Conservation (phyloP, 2,797 vertebrate species). For the Lacerta viridis region DNA sequence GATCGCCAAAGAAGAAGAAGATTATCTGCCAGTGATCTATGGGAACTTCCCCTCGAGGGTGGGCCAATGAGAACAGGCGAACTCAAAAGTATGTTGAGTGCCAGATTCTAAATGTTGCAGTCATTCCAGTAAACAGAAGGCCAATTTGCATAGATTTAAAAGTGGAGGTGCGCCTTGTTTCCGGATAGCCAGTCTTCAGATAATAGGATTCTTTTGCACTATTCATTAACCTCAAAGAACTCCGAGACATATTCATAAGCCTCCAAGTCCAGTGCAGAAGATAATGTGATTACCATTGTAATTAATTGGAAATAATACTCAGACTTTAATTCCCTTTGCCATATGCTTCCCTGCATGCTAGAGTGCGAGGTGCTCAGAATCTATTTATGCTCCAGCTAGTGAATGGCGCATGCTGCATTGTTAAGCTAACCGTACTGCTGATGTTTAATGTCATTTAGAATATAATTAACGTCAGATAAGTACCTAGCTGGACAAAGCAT, state of each 20-base stretch:
- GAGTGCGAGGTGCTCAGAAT: slow-evolving; percentile 25
- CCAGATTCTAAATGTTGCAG: background rate
- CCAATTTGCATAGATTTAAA: slow-evolving; percentile 3
- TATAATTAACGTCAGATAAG: slow-evolving; percentile 75
- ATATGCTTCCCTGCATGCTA: background rate
- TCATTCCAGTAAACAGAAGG: slow-evolving; percentile 6
- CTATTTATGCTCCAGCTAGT: slow-evolving; percentile 44
- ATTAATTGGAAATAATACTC: slow-evolving; percentile 41
- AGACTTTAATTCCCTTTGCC: background rate
- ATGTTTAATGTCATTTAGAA: slow-evolving; percentile 65
- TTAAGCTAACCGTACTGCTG: slow-evolving; percentile 58
- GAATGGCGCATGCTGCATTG: slow-evolving; percentile 37
- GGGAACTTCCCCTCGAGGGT: background rate
- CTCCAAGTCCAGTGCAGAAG: slow-evolving; percentile 35
- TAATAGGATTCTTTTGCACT: slow-evolving; percentile 26
- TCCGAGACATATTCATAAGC: slow-evolving; percentile 23
- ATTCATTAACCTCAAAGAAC: slow-evolving; percentile 47
- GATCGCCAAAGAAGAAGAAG: background rate
- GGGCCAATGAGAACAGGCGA: background rate
- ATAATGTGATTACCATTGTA: slow-evolving; percentile 41
- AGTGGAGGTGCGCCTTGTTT: background rate
- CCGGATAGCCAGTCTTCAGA: background rate
- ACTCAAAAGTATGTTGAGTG: background rate
- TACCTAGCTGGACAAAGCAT: slow-evolving; percentile 64
- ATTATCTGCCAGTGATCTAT: background rate